Base-by-base conservation (phyloP, 2,113 vertebrate species). In the Struthio camelus region DNA sequence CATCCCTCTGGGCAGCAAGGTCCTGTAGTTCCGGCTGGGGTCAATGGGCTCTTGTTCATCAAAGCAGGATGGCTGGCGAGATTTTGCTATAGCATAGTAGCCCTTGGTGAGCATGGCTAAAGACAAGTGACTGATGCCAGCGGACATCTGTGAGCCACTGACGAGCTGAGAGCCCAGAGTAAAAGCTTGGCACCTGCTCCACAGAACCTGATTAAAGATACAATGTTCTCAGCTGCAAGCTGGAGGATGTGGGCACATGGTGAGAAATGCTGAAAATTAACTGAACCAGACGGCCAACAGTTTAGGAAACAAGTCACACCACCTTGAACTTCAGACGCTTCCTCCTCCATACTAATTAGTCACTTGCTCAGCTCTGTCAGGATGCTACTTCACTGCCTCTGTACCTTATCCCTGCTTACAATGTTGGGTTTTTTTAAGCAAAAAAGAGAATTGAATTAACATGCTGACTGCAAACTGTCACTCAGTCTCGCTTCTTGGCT, bases 261-360 rank as follows among this genome's bases (percentile, higher is more conserved):
- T 81, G 61, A 79, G 56, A 94, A 94, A 89, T 51, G 38, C 24
- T 87, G 62, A 87, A 82, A 72, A 93, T 76, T 65, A 80, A 38
- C 78, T 69, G 84, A 77, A 73, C 23, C 34, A 76, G 62, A 32
- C 0, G 0, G 13, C 44, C 67, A 87, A 48, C 17, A 32, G n/a
- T 80, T 95, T 70, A 80, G 64, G 79, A 91, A 96, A 85, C 23
- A 87, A 85, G 50, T 89, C 71, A 93, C 70, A 93, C 40, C 34
- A 58, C 3, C 5, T 46, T 54, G 54, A 91, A 80, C 30, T 82
- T 72, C 14, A 80, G 86, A 32, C 36, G 19, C 85, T 87, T 80
- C 25, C 36, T 94, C 25, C 53, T 85, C 25, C 46, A 18, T 94
- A 24, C 20, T 92, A 88, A 75, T 90, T 71, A 87, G 48, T 85